phyloP scores from a whole-genome alignment of 2,888 invertebrate species.

The Clivina fossor region DNA sequence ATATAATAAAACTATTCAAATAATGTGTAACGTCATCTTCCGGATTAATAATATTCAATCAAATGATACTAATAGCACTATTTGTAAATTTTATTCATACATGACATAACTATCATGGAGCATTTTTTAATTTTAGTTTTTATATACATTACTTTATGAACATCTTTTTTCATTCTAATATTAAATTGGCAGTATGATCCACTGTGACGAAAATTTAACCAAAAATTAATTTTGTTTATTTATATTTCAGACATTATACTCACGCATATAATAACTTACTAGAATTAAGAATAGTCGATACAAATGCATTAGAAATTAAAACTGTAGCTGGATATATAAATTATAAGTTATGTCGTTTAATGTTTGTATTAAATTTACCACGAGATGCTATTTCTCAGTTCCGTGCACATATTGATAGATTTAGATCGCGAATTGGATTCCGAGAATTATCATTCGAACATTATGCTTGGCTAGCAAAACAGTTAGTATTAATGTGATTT shows the following conservation, averaged over 20 bases:
- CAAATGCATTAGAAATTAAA: constrained; percentile 90
- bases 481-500: constrained; percentile 60
- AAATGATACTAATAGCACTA: too few species aligned
- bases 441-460: constrained; percentile 91
- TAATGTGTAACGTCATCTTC: too few species aligned
- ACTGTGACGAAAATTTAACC: neutral
- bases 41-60: too few species aligned
- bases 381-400: constrained; percentile 95
- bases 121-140: too few species aligned
- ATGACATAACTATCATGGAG: too few species aligned
- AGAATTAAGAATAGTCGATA: constrained; percentile 86
- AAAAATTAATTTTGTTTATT: neutral
- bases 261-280: constrained; percentile 89
- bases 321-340: constrained; percentile 94
- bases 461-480: constrained; percentile 92
- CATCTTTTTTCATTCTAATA: too few species aligned
- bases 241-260: constrained; percentile 70
- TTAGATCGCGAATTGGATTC: constrained; percentile 77
- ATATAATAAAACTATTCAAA: too few species aligned
- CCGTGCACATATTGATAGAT: constrained; percentile 86
- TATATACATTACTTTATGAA: too few species aligned
- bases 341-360: constrained; percentile 90
- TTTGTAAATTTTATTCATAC: too few species aligned
- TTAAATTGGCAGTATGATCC: too few species aligned
- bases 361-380: constrained; percentile 86